These are phyloP conservation scores for Lordiphosa stackelbergi DNA, from an alignment of 1,140 invertebrate genomes.

Conservation along the genomic window DNA sequence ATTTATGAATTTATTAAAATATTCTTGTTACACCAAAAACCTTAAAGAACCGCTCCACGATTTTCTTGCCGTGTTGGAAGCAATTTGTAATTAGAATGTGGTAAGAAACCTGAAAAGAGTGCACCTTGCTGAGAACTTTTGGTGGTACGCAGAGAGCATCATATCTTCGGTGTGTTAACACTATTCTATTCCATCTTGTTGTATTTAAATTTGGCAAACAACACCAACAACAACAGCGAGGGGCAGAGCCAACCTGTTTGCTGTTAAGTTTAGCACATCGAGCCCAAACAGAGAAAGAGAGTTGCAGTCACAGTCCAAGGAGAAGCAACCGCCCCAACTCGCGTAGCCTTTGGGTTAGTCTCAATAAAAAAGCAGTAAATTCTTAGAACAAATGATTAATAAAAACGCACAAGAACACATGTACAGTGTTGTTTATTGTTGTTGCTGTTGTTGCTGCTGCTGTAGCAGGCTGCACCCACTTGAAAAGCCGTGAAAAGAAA, in stretches of 20 bases:
- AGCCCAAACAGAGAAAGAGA: slow-evolving; percentile 32
- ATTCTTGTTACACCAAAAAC: too few relatives aligned
- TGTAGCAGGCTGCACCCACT: slow-evolving; percentile 61
- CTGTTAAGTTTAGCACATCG: slow-evolving; percentile 68
- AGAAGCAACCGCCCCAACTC: slow-evolving; percentile 4
- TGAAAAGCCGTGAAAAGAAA: slow-evolving; percentile 66
- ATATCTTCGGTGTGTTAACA: background rate
- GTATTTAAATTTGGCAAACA: slow-evolving; percentile 73
- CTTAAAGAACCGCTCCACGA: too few relatives aligned
- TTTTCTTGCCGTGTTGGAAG: too few relatives aligned
- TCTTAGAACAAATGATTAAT: slow-evolving; percentile 75
- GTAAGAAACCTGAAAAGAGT: too few relatives aligned
- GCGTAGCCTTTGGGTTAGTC: slow-evolving; percentile 56
- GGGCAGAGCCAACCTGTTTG: slow-evolving; percentile 58
- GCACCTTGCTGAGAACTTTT: too few relatives aligned
- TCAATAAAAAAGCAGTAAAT: slow-evolving; percentile 73
- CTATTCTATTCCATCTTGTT: slow-evolving; percentile 20
- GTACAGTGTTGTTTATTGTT: slow-evolving; percentile 5
- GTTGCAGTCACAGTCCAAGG: slow-evolving; percentile 5
- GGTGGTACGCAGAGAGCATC: slow-evolving; percentile 1
- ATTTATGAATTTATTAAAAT: too few relatives aligned
- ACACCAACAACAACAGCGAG: slow-evolving; percentile 42
- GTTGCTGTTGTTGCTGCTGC: slow-evolving; percentile 13
- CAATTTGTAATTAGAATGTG: too few relatives aligned
- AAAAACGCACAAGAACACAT: slow-evolving; percentile 37